Evolutionary conservation across 2,797 vertebrate species (phyloP).

Genomic region (Paratrypauchen microcephalus): DNA sequence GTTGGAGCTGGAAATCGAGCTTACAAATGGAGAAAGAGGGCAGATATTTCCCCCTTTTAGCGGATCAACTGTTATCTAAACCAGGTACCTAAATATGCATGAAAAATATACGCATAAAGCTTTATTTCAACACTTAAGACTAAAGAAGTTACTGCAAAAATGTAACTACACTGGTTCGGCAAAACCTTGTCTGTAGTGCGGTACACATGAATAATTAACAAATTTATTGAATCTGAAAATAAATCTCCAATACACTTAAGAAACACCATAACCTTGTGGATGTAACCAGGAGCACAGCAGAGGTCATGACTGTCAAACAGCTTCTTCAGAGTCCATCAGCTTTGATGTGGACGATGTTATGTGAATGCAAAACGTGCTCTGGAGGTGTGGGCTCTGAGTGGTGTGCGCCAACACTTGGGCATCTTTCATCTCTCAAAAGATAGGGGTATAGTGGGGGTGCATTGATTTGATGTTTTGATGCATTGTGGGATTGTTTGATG

Average conservation of each 20-base stretch:
- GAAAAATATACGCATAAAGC: too few relatives aligned
- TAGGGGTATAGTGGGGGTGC: slow-evolving; percentile 81
- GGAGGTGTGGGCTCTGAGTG: slow-evolving; percentile 8
- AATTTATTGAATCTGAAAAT: neutral
- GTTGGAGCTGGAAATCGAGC: too few relatives aligned
- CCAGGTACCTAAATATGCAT: too few relatives aligned
- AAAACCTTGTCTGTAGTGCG: too few relatives aligned
- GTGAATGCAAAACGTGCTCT: slow-evolving; percentile 19
- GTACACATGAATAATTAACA: neutral
- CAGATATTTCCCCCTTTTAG: too few relatives aligned
- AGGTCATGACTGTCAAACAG: slow-evolving; percentile 8
- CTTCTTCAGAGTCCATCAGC: neutral
- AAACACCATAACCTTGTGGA: slow-evolving; percentile 2
- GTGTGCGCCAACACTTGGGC: slow-evolving; percentile 62
- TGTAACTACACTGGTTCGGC: too few relatives aligned
- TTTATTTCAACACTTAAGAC: too few relatives aligned
- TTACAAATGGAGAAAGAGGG: too few relatives aligned
- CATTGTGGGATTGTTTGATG: slow-evolving; percentile 98
- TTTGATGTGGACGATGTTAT: slow-evolving; percentile 1
- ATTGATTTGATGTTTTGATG: slow-evolving; percentile 95
- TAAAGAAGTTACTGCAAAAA: too few relatives aligned
- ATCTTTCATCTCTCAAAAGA: slow-evolving; percentile 88
- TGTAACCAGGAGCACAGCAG: neutral
- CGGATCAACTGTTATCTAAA: too few relatives aligned
- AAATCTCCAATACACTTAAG: neutral